Evolutionary conservation across 2,797 vertebrate genomes (phyloP), one percentile per base, ranked within the genome.

Genomic region (Rhabdomys pumilio): DNA sequence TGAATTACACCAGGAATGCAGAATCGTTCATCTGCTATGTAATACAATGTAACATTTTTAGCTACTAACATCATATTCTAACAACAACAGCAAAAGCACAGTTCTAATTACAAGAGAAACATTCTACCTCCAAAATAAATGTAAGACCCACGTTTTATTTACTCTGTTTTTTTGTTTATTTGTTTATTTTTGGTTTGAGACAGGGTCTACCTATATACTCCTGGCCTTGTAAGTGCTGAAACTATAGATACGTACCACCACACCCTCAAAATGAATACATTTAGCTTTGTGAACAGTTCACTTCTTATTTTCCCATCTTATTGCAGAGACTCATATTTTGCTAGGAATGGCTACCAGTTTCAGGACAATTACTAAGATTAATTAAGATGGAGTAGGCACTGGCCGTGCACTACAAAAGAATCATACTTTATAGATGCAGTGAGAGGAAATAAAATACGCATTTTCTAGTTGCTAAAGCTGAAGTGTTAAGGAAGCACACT

Each of bases 1-100:
- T 91, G 82, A 67, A 95, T 34, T 87, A 87, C 17, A 86, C 12
- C 89, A n/a, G 89, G 80, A 93, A 41, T 63, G 57, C 38, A 63
- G 57, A 67, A 67, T 13, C 13, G 50, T 75, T 83, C n/a, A 82
- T 34, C 83, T 76, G 59, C 41, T n/a, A 73, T 81, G 53, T 31
- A 72, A 26, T 20, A 50, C 69, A 41, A 57, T 57, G 76, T 13
- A 65, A 80, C 57, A 81, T 57, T 77, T 84, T 31, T 20, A 47
- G 24, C 77, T 83, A 44, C n/a, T 90, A n/a, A 55, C 31, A 80
- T 8, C 67, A 69, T 63, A 17, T 75, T 89, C 67, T 93, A 72
- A 84, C 24, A 82, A n/a, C 31, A 82, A 57, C 31, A 90, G 44
- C 65, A 22, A 85, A 90, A 77, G 6, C 7, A 67, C 29, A 89